Base-by-base conservation (phyloP, 2,888 invertebrate genomes). In the Eristalinus sepulchralis region DNA sequence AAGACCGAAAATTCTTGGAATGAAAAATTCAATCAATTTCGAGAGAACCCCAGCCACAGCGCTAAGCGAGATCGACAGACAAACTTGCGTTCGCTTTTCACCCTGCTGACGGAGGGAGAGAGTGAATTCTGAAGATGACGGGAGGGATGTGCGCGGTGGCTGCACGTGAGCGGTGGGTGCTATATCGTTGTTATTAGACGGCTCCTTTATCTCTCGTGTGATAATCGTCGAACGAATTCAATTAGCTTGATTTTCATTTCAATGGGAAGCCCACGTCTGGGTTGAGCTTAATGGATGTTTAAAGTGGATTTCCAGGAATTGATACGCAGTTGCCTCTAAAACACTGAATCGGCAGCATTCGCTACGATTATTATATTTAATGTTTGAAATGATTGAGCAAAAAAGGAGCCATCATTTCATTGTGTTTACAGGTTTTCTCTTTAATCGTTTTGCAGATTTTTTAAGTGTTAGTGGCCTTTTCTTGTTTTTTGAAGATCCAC, bases 11-110 rank as follows among this genome's bases (percentile, higher is more conserved):
- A 68, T 83, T 59, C 70, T 70, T 0, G 22, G 34, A 70, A 83
- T 59, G 53, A 63, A 72, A 77, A 72, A 79, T 79, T 83, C 63
- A 83, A 79, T 79, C 73, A 73, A 79, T 73, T 79, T 79, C n/a
- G 2, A 39, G 31, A 39, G 24, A 73, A 27, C 53, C 60, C 39
- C 36, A 36, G 31, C 66, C 66, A 62, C 55, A 83, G 27, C 27
- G 27, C 59, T 82, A 62, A 60, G 10, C 57, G 39, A 36, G 20
- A 39, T 34, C 27, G 55, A 11, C n/a, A 27, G 55, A 72, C 31
- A 13, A 71, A 13, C 36, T 47, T 39, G 53, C 11, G 22, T 60
- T 47, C 20, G 34, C 39, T 22, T 47, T 57, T 36, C 57, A 70
- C 59, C 34, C 1, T 63, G 11, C n/a, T 77, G 60, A 59, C 5